Percentiles rank a stretch among this genome's conserved stretches.
These are phyloP conservation scores for Channallabes apus DNA, from an alignment of 2,797 vertebrate species.

Conservation along the genomic window DNA sequence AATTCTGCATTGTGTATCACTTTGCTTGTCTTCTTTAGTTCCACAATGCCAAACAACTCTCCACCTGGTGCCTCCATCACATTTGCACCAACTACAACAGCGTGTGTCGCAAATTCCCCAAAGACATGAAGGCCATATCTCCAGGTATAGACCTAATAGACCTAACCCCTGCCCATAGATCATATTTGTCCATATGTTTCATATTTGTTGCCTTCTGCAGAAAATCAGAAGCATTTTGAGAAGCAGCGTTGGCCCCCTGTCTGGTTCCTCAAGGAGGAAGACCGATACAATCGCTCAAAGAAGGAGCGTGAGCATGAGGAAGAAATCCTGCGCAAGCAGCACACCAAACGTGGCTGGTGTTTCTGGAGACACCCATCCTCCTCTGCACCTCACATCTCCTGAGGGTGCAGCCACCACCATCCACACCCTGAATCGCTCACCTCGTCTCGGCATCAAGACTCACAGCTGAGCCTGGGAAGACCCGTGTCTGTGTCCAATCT, in stretches of 20 bases:
- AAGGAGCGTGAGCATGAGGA: slow-evolving; percentile 86
- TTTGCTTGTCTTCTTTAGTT: slow-evolving; percentile 70
- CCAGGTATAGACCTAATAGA: slow-evolving; percentile 69
- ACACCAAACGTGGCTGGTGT: slow-evolving; percentile 86
- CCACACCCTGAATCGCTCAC: slow-evolving; percentile 26
- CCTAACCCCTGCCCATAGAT: not conserved
- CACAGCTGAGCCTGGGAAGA: slow-evolving; percentile 52
- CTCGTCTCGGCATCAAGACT: slow-evolving; percentile 43
- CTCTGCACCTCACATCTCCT: slow-evolving; percentile 76
- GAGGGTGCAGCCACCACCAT: slow-evolving; percentile 46
- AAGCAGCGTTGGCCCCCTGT: slow-evolving; percentile 89
- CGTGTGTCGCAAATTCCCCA: slow-evolving; percentile 89
- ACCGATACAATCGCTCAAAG: slow-evolving; percentile 85
- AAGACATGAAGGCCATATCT: slow-evolving; percentile 89
- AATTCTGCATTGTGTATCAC: slow-evolving; percentile 27
- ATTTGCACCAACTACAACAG: slow-evolving; percentile 93
- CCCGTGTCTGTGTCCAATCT: slow-evolving; percentile 44
- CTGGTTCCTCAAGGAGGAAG: slow-evolving; percentile 92
- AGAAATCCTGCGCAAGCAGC: slow-evolving; percentile 85
- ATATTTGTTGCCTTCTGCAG: slow-evolving; percentile 58
- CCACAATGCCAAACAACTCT: slow-evolving; percentile 86
- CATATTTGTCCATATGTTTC: not conserved
- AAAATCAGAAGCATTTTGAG: slow-evolving; percentile 86
- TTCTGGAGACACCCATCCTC: slow-evolving; percentile 85
- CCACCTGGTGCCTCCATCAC: slow-evolving; percentile 89